A percentile compares a stretch with the other conserved stretches of the same genome.
These are phyloP conservation scores for Anadara kagoshimensis DNA, from an alignment of 1,140 invertebrate species.

Conservation along the genomic window DNA sequence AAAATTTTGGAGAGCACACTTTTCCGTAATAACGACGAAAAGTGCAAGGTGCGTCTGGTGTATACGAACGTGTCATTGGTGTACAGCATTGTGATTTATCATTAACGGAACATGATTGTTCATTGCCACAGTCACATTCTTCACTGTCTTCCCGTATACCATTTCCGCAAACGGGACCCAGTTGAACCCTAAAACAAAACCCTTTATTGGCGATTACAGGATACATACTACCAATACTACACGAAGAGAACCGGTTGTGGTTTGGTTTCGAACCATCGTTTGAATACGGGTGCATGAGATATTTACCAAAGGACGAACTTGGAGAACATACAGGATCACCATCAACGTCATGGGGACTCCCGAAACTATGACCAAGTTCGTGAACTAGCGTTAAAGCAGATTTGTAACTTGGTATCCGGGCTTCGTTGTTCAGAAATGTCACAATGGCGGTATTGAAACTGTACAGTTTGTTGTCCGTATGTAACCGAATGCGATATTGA, in stretches of 20 bases:
- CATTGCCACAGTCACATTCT: constrained; percentile 66
- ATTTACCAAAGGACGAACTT: constrained; percentile 50
- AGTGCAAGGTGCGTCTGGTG: constrained; percentile 50
- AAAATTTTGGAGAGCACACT: constrained; percentile 49
- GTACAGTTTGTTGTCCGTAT: constrained; percentile 20
- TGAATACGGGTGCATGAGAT: constrained; percentile 58
- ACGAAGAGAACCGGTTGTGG: constrained; percentile 59
- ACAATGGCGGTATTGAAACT: constrained; percentile 61
- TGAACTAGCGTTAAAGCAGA: constrained; percentile 54
- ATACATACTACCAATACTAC: constrained; percentile 60
- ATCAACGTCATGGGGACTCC: constrained; percentile 55
- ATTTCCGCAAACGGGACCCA: constrained; percentile 57
- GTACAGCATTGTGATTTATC: constrained; percentile 59
- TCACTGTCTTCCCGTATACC: constrained; percentile 54
- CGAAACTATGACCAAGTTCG: constrained; percentile 68
- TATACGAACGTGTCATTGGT: constrained; percentile 36
- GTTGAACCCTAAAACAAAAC: constrained; percentile 28
- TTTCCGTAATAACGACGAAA: constrained; percentile 42
- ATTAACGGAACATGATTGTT: constrained; percentile 39
- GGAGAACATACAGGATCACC: constrained; percentile 43
- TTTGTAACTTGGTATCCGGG: constrained; percentile 28
- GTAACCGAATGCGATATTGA: constrained; percentile 38
- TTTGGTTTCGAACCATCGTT: constrained; percentile 53
- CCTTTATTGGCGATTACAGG: constrained; percentile 60
- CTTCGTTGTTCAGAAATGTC: constrained; percentile 45